Percentiles rank a stretch among this genome's conserved stretches.
Evolutionary conservation across 2,888 invertebrate genomes (phyloP).

Genomic region (Limnephilus auricula): DNA sequence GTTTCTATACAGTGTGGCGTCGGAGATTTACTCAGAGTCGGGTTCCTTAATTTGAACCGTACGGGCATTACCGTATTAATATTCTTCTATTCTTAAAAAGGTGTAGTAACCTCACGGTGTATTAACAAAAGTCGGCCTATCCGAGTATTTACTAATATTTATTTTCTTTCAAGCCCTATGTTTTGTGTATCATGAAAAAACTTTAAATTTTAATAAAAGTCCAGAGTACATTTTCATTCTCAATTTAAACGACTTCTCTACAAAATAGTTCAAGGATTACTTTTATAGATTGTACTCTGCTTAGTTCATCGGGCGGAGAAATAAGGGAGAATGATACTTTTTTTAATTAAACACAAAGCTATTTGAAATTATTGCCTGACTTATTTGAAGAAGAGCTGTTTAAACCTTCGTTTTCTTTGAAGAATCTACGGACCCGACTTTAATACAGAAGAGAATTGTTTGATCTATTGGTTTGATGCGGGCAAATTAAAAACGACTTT

Average conservation of each 20-base stretch:
- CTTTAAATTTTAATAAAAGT: not conserved
- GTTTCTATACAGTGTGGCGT: too few relatives aligned
- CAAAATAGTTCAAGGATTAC: slow-evolving; percentile 26
- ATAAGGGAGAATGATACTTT: not conserved
- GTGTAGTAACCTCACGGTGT: too few relatives aligned
- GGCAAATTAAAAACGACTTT: slow-evolving; percentile 54
- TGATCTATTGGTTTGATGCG: slow-evolving; percentile 49
- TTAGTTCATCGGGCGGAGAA: slow-evolving; percentile 2
- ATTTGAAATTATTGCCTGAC: slow-evolving; percentile 52
- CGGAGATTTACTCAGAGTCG: too few relatives aligned
- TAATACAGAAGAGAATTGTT: slow-evolving; percentile 45
- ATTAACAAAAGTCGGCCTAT: too few relatives aligned
- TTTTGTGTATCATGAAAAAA: not conserved
- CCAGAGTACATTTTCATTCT: not conserved
- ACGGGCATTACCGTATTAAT: too few relatives aligned
- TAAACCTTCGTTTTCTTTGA: slow-evolving; percentile 39
- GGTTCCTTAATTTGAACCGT: too few relatives aligned
- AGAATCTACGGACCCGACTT: not conserved
- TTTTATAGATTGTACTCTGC: slow-evolving; percentile 14
- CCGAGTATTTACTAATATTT: not conserved
- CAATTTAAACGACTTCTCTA: not conserved
- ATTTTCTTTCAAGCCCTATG: not conserved
- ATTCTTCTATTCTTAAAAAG: too few relatives aligned
- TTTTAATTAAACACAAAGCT: slow-evolving; percentile 53
- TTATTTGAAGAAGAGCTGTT: slow-evolving; percentile 43